These are phyloP conservation scores for Neopelma chrysocephalum DNA, from an alignment of 2,797 vertebrate genomes.

Conservation along the genomic window DNA sequence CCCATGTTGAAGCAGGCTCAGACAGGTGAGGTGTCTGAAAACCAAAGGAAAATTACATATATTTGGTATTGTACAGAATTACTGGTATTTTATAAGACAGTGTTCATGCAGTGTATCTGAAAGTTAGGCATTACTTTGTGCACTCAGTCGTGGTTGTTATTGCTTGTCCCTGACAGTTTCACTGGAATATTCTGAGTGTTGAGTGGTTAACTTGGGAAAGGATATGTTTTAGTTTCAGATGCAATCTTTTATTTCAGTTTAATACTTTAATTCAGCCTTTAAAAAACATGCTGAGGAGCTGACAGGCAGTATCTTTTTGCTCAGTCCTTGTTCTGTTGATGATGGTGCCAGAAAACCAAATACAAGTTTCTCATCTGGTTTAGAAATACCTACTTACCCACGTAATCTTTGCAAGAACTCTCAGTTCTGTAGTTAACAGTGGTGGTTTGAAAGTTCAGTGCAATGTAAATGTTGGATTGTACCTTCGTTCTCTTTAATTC, in stretches of 20 bases:
- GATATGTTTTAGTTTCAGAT: background rate
- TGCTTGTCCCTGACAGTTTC: background rate
- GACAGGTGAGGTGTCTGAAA: background rate
- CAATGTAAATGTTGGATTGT: background rate
- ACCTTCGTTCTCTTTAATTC: background rate
- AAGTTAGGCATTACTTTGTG: background rate
- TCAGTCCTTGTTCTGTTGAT: background rate
- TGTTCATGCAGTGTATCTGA: background rate
- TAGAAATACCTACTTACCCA: background rate
- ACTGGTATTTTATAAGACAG: background rate
- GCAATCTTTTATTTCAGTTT: background rate
- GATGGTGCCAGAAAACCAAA: background rate
- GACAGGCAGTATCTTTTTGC: background rate
- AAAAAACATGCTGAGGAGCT: background rate
- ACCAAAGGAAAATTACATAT: background rate
- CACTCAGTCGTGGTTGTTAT: background rate
- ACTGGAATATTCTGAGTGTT: background rate
- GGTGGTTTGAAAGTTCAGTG: background rate
- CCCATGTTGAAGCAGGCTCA: background rate
- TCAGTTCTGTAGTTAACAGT: background rate
- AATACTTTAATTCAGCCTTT: background rate
- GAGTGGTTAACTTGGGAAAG: background rate
- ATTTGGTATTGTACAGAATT: background rate
- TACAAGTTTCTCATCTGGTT: background rate
- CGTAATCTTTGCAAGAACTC: background rate